Percentiles rank a stretch among this genome's conserved stretches.
Evolutionary conservation across 92 coral and sea anemone species (phyloP).

Genomic region (Epizoanthus scotinus): DNA sequence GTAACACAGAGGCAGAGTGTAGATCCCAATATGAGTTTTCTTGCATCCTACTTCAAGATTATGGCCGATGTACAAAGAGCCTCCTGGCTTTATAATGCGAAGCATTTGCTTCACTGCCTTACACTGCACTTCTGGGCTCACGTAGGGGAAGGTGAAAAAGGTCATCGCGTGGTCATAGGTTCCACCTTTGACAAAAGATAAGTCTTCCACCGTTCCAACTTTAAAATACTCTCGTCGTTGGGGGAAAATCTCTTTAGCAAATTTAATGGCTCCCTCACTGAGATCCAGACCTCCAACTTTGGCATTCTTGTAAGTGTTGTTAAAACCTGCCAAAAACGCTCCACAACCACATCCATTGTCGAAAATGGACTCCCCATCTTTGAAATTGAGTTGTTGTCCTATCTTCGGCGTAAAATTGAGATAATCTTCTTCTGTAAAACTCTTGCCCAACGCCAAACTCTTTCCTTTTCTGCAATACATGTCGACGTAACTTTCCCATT

Average conservation of each 20-base stretch:
- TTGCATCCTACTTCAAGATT: constrained; percentile 60
- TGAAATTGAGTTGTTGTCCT: constrained; percentile 46
- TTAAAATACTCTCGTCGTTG: constrained; percentile 27
- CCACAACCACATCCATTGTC: constrained; percentile 77
- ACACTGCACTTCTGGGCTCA: constrained; percentile 64
- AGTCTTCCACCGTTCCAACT: constrained; percentile 62
- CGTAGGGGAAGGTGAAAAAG: constrained; percentile 68
- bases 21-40: constrained; percentile 57
- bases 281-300: constrained; percentile 62
- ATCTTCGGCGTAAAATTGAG: constrained; percentile 35
- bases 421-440: constrained; percentile 52
- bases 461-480: constrained; percentile 53
- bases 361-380: constrained; percentile 56
- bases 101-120: constrained; percentile 64
- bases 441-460: constrained; percentile 54
- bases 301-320: constrained; percentile 52
- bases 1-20: constrained; percentile 58
- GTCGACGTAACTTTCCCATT: constrained; percentile 67
- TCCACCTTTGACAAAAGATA: constrained; percentile 52
- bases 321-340: constrained; percentile 60
- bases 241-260: constrained; percentile 62
- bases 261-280: constrained; percentile 55
- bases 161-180: constrained; percentile 66
- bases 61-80: constrained; percentile 60
- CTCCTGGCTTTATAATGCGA: constrained; percentile 65